Base-by-base conservation (phyloP, 1,140 invertebrate species). In the Eriocheir sinensis region DNA sequence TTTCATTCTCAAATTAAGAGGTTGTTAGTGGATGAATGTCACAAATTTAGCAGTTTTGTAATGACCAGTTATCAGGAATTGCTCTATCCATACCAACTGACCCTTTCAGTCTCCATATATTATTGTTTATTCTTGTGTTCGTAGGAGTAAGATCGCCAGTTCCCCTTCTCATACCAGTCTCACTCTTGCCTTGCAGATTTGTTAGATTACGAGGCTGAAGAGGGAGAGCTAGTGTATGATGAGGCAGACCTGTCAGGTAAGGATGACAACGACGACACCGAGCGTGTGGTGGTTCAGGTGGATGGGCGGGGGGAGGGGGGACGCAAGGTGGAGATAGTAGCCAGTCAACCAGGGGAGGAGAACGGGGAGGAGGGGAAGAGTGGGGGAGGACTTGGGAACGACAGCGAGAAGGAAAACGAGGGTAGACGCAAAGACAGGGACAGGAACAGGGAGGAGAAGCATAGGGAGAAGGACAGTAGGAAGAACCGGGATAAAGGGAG, bases 151-250 rank as follows among this genome's bases (percentile, higher is more conserved):
- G n/a, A n/a, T n/a, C n/a, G n/a, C n/a, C n/a, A n/a, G n/a, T n/a
- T n/a, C n/a, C n/a, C n/a, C n/a, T n/a, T n/a, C n/a, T n/a, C n/a
- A n/a, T n/a, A n/a, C n/a, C n/a, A n/a, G n/a, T n/a, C n/a, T n/a
- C n/a, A n/a, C n/a, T n/a, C 89, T 83, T 83, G 53, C 34, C 40
- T 92, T 41, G 27, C 95, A 95, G 95, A 94, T 94, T 93, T 94
- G 95, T 94, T 95, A 92, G 89, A 93, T 95, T 91, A 94, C 95
- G 93, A 93, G 91, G 95, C 93, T 36, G 95, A 95, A 90, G 95
- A 95, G 92, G 95, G 95, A 91, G 95, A 95, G 89, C 95, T 95
- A 95, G 95, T 94, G 93, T 95, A 94, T 94, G 93, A 89, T 94
- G 95, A 95, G 93, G 93, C 93, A 94, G 93, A 91, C 89, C 93